Evolutionary conservation across 2,888 invertebrate genomes (phyloP).

Genomic region (Lithophane leautieri): DNA sequence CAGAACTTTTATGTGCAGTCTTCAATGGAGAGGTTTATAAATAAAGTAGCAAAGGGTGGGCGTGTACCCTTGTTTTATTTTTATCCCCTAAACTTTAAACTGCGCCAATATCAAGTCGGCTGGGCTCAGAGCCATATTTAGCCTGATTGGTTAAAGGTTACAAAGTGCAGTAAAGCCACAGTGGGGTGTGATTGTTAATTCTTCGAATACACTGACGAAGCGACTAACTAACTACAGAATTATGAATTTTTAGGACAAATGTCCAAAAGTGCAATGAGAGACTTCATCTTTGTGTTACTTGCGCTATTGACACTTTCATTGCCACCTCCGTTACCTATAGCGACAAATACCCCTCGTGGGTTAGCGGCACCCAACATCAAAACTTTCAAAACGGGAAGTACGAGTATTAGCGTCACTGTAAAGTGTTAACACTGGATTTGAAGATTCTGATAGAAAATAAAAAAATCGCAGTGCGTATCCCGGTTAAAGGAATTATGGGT

Average conservation of each 20-base stretch:
- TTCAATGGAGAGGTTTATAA: constrained; percentile 34
- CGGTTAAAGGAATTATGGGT: not conserved
- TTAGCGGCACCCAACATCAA: not conserved
- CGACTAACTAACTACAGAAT: not conserved
- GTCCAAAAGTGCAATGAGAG: not conserved
- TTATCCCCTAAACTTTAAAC: constrained; percentile 19
- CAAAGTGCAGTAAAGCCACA: not conserved
- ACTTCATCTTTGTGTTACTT: not conserved
- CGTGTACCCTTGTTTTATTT: constrained; percentile 29
- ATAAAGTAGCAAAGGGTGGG: constrained; percentile 22
- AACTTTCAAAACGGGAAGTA: not conserved
- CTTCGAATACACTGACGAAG: not conserved
- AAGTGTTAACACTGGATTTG: not conserved
- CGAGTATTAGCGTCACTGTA: not conserved
- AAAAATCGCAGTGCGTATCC: not conserved
- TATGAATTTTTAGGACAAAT: not conserved
- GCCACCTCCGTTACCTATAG: not conserved
- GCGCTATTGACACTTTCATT: not conserved
- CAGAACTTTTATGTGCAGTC: constrained; percentile 2
- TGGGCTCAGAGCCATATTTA: not conserved
- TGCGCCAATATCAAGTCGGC: not conserved
- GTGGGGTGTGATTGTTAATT: not conserved
- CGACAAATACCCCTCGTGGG: no score
- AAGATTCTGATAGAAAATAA: not conserved
- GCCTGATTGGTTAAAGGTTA: not conserved